Conservation (phyloP, 2,113 vertebrate species). For the Tapirus terrestris region DNA sequence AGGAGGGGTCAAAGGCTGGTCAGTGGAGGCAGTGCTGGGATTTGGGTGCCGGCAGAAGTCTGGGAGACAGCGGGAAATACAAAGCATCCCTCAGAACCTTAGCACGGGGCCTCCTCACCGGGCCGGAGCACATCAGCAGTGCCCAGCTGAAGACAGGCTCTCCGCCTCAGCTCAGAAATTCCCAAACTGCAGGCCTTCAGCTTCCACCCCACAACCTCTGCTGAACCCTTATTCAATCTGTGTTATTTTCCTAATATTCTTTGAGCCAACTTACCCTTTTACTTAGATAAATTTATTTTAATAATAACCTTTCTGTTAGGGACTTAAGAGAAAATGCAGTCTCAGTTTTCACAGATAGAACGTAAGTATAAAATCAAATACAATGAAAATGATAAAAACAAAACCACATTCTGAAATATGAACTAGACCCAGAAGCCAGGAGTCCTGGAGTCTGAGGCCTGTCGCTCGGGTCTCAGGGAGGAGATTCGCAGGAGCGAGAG, state of each 20-base stretch:
- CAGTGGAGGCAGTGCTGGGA: neutral
- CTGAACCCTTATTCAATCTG: neutral
- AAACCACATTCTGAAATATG: neutral
- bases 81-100: neutral
- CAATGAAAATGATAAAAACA: neutral
- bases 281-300: constrained; percentile 15
- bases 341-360: constrained; percentile 19
- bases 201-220: neutral
- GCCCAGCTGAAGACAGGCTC: neutral
- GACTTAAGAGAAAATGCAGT: neutral
- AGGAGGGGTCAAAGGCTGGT: neutral
- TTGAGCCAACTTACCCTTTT: neutral
- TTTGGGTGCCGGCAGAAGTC: rapidly evolving
- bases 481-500: neutral
- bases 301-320: constrained; percentile 21
- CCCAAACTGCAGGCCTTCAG: neutral
- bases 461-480: neutral
- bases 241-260: neutral
- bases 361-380: neutral
- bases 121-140: rapidly evolving
- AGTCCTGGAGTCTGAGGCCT: neutral
- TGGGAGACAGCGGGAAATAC: neutral
- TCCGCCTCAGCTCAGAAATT: neutral
- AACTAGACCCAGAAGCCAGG: neutral
- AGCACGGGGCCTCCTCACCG: neutral